These are phyloP conservation scores for Cetonia aurata DNA, from an alignment of 2,888 invertebrate species.

Conservation along the genomic window DNA sequence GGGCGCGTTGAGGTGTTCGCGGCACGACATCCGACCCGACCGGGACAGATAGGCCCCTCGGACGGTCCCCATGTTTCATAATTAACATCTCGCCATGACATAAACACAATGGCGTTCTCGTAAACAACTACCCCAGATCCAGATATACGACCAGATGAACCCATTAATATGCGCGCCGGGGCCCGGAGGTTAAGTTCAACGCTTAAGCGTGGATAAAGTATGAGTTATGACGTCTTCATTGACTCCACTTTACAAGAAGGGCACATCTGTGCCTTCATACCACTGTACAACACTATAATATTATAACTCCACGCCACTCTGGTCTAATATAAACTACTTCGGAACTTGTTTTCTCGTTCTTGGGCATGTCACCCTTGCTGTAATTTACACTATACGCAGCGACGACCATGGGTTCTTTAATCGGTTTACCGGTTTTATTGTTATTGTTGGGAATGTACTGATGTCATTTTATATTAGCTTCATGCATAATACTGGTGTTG, in stretches of 20 bases:
- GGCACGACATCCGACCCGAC: no score
- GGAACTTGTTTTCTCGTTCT: conserved; percentile 20
- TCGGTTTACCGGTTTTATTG: no score
- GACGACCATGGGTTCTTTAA: no score
- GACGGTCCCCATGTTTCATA: conserved; percentile 43
- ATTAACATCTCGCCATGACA: conserved; percentile 53
- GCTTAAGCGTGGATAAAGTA: conserved; percentile 55
- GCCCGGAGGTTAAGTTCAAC: conserved; percentile 50
- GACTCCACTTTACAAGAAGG: conserved; percentile 34
- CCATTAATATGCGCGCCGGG: conserved; percentile 53
- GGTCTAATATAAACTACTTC: conserved; percentile 31
- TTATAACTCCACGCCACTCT: no score
- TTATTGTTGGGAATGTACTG: no score
- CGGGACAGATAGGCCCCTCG: no score
- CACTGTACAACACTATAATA: background rate
- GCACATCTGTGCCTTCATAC: background rate
- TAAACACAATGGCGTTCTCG: conserved; percentile 51
- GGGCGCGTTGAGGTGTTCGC: no score
- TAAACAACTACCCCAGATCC: conserved; percentile 56
- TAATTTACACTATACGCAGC: no score
- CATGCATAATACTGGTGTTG: no score
- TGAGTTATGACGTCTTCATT: conserved; percentile 57
- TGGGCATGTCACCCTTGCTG: no score
- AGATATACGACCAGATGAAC: conserved; percentile 53
- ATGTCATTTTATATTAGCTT: no score